These are phyloP conservation scores for Globicephala melas DNA, from an alignment of 2,113 vertebrate species.

Conservation along the genomic window DNA sequence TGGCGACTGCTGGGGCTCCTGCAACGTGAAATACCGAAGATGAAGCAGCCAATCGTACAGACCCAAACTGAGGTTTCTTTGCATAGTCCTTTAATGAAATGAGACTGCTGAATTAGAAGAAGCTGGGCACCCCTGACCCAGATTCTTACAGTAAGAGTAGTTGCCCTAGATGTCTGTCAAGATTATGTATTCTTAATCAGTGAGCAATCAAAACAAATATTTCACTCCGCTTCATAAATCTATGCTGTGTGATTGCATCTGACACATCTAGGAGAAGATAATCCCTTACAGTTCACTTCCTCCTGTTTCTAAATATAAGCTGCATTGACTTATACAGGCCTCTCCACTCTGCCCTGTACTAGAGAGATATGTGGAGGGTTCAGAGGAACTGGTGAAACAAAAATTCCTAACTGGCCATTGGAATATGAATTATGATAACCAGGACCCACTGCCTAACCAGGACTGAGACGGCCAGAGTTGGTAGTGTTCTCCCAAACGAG, in stretches of 20 bases:
- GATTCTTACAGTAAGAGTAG: constrained; percentile 47
- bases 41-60: background rate
- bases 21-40: constrained; percentile 13
- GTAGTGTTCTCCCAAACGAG: background rate
- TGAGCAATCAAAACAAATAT: constrained; percentile 77
- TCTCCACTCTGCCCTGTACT: background rate
- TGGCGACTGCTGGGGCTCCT: background rate
- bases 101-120: constrained; percentile 46
- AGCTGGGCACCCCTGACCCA: constrained; percentile 60
- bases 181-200: constrained; percentile 70
- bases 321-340: background rate
- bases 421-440: background rate
- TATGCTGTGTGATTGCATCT: constrained; percentile 55
- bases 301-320: constrained; percentile 22
- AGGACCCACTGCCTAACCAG: background rate
- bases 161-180: constrained; percentile 67
- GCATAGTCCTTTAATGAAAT: constrained; percentile 65
- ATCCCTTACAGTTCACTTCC: constrained; percentile 65
- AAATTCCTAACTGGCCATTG: background rate
- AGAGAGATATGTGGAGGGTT: background rate
- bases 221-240: constrained; percentile 67
- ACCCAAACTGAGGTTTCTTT: constrained; percentile 31
- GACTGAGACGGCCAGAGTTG: background rate
- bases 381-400: background rate
- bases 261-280: constrained; percentile 65